Evolutionary conservation across 1,140 invertebrate species (phyloP).

Genomic region (Drosophila elegans): DNA sequence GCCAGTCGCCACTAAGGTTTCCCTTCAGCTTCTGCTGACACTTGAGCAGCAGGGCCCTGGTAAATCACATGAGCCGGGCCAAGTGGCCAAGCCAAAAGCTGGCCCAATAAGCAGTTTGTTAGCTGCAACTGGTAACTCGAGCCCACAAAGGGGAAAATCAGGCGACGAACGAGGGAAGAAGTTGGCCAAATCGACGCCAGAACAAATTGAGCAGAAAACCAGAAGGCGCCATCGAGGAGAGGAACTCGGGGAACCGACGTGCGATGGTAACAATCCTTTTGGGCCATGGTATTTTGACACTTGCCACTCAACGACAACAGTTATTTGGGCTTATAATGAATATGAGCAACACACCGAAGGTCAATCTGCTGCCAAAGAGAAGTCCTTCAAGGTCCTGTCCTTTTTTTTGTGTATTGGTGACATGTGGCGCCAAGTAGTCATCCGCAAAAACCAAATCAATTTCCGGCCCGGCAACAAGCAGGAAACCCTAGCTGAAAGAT

Average conservation of each 20-base stretch:
- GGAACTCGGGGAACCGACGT: slow-evolving; percentile 10
- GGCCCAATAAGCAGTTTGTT: slow-evolving; percentile 64
- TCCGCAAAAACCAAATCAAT: slow-evolving; percentile 57
- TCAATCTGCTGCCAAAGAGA: slow-evolving; percentile 45
- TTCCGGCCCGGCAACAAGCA: slow-evolving; percentile 51
- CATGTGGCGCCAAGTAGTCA: slow-evolving; percentile 65
- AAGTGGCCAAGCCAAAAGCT: slow-evolving; percentile 27
- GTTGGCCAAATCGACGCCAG: slow-evolving; percentile 57
- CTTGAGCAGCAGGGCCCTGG: slow-evolving; percentile 51
- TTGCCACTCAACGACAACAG: slow-evolving; percentile 78
- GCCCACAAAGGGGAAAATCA: slow-evolving; percentile 16
- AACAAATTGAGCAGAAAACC: slow-evolving; percentile 84
- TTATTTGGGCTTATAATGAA: slow-evolving; percentile 82
- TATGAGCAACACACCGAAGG: slow-evolving; percentile 81
- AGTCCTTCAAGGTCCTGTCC: slow-evolving; percentile 62
- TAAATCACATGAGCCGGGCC: slow-evolving; percentile 40
- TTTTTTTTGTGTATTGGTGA: slow-evolving; percentile 21
- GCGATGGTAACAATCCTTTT: slow-evolving; percentile 34
- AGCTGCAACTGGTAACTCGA: slow-evolving; percentile 73
- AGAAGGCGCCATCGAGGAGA: slow-evolving; percentile 72
- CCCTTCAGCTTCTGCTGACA: slow-evolving; percentile 48
- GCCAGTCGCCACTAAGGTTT: slow-evolving; percentile 61
- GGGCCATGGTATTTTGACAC: slow-evolving; percentile 77
- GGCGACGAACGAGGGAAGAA: not conserved
- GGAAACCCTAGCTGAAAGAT: slow-evolving; percentile 17